Base-by-base conservation (phyloP, 2,888 invertebrate species). In the Phyllotreta striolata region DNA sequence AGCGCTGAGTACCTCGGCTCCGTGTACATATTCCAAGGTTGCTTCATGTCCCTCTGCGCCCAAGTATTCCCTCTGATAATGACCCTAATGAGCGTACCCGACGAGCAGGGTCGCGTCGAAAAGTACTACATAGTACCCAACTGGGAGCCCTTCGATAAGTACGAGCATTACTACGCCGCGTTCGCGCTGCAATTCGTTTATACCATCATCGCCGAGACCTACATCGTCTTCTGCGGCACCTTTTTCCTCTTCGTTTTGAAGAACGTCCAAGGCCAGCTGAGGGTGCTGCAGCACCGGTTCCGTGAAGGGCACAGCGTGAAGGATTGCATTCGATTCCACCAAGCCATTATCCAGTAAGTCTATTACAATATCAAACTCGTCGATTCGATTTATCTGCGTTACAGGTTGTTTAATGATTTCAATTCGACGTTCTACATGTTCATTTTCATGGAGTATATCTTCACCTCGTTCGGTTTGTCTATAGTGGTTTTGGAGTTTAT, bases 131-230 rank as follows among this genome's bases (percentile, higher is more conserved):
- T 73, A 41, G 64, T 69, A 13, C 64, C 56, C n/a, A 67, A 64
- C 49, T 71, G 71, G 68, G 70, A 66, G 39, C 72, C 72, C 3
- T 70, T 71, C 52, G 68, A 72, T 40, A 63, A 69, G 6, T 58
- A 70, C 52, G 43, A 63, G 62, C 63, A 69, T 52, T 71, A 72
- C 41, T 65, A 13, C 44, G 38, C 59, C 9, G 65, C 71, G 8
- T 71, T 68, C 55, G 7, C 62, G n/a, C 59, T 71, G n/a, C 72
- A 72, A 41, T 66, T 67, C 24, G 10, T 55, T 14, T 70, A 64
- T 34, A 68, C 66, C 9, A 55, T 64, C 55, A 66, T 52, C 13
- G 70, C 62, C 1, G 60, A 63, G 34, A 54, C 55, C 13, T 69
- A 69, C n/a, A 62, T 63, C 6, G 59, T 64, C 6, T 63, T 62